Conservation (phyloP, 2,888 invertebrate species). For the Sinohyriopsis cumingii region DNA sequence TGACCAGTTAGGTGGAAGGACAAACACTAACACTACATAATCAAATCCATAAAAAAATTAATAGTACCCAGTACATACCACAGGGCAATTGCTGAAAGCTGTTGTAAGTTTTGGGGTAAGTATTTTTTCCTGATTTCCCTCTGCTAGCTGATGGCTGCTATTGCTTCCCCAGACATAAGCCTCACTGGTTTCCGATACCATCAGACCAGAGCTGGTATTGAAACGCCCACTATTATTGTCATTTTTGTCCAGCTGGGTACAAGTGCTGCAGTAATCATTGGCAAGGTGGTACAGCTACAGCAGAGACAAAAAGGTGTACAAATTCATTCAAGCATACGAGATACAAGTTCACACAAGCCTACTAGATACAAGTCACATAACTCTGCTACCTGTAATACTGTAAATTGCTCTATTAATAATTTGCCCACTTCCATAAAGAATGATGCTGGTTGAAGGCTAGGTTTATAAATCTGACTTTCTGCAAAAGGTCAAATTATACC, state of each 20-base stretch:
- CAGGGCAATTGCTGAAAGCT: slow-evolving; percentile 77
- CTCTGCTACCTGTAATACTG: no score
- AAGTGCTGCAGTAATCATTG: slow-evolving; percentile 64
- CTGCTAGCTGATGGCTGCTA: slow-evolving; percentile 79
- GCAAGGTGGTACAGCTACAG: slow-evolving; percentile 64
- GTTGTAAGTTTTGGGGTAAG: slow-evolving; percentile 76
- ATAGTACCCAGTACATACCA: slow-evolving; percentile 69
- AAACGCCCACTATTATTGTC: slow-evolving; percentile 39
- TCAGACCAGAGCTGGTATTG: slow-evolving; percentile 14
- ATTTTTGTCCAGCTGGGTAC: slow-evolving; percentile 55
- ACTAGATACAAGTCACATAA: no score
- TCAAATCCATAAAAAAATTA: not conserved
- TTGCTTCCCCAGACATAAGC: slow-evolving; percentile 81
- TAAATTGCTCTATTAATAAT: not conserved
- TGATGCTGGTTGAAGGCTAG: not conserved
- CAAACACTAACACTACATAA: not conserved
- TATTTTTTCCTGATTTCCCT: slow-evolving; percentile 78
- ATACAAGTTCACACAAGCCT: no score
- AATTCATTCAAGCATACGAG: no score
- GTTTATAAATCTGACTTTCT: no score
- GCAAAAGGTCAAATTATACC: no score
- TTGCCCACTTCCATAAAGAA: not conserved
- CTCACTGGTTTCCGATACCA: slow-evolving; percentile 65
- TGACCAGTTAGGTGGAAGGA: not conserved
- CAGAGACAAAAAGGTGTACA: no score